Conservation (phyloP, 2,113 vertebrate species). For the Mustela nigripes region DNA sequence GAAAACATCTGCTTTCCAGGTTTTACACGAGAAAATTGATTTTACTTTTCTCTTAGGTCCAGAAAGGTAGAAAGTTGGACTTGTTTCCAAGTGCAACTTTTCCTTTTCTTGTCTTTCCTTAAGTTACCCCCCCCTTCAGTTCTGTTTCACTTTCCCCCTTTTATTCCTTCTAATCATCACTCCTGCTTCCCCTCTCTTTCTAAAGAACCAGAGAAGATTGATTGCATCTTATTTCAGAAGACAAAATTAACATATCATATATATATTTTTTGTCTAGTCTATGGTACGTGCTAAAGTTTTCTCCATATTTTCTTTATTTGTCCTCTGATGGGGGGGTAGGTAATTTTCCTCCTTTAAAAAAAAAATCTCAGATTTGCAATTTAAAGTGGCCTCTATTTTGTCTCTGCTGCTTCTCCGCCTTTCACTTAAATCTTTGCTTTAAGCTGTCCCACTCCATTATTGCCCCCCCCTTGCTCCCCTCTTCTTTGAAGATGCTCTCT, state of each 20-base stretch:
- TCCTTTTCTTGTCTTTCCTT: slow-evolving; percentile 85
- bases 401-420: slow-evolving; percentile 62
- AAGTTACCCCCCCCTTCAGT: slow-evolving; percentile 81
- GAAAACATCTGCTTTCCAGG: slow-evolving; percentile 85
- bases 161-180: slow-evolving; percentile 77
- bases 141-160: slow-evolving; percentile 66
- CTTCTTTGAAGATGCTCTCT: slow-evolving; percentile 70
- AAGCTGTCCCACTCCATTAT: slow-evolving; percentile 70
- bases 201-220: slow-evolving; percentile 68
- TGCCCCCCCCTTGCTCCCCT: background rate
- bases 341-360: slow-evolving; percentile 65
- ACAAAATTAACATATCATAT: slow-evolving; percentile 72
- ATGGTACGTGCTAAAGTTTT: slow-evolving; percentile 78
- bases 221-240: slow-evolving; percentile 73
- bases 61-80: slow-evolving; percentile 84
- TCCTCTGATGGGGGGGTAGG: slow-evolving; percentile 33
- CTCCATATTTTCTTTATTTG: slow-evolving; percentile 60
- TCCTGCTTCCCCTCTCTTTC: background rate
- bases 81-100: slow-evolving; percentile 84
- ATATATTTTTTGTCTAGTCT: slow-evolving; percentile 53
- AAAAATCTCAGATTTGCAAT: slow-evolving; percentile 75
- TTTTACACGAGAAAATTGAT: slow-evolving; percentile 81
- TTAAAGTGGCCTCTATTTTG: slow-evolving; percentile 79
- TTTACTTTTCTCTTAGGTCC: slow-evolving; percentile 80
- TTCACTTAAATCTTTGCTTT: slow-evolving; percentile 79